Evolutionary conservation across 2,113 vertebrate genomes (phyloP).

Genomic region (rabbit (Oryctolagus cuniculus)): DNA sequence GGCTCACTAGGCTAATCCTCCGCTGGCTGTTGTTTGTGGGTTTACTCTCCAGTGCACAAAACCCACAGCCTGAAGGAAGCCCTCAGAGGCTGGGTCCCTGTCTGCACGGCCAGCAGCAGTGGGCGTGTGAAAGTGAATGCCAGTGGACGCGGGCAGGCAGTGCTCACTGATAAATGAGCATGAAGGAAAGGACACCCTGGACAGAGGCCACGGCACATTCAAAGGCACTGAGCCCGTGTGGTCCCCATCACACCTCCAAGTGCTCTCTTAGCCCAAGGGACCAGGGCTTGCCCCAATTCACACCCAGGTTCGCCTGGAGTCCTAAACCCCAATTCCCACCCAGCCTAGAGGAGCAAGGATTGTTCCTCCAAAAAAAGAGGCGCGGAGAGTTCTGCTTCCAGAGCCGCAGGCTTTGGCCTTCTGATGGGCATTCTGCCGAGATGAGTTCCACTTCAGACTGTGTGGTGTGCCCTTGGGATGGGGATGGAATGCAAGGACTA

Average conservation of each 20-base stretch:
- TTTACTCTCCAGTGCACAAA: not conserved
- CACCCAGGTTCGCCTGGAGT: not conserved
- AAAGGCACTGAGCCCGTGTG: not conserved
- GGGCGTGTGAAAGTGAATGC: not conserved
- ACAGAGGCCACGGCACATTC: not conserved
- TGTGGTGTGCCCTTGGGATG: not conserved
- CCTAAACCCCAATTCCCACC: not conserved
- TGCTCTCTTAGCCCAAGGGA: not conserved
- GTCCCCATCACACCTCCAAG: not conserved
- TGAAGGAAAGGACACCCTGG: not conserved
- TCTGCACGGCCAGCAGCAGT: no score
- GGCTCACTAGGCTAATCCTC: no score
- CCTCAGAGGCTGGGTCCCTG: not conserved
- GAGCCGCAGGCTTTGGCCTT: not conserved
- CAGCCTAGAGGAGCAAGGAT: not conserved
- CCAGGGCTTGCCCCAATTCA: not conserved
- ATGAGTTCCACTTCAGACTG: not conserved
- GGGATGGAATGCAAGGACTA: accelerated
- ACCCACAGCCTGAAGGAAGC: not conserved
- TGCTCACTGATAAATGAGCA: no score
- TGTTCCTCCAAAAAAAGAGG: not conserved
- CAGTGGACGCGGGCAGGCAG: not conserved
- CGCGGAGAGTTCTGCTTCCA: not conserved
- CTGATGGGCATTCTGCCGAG: not conserved
- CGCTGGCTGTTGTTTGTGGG: not conserved